Conservation (phyloP, 2,797 vertebrate species). For the Clarias pachynema region DNA sequence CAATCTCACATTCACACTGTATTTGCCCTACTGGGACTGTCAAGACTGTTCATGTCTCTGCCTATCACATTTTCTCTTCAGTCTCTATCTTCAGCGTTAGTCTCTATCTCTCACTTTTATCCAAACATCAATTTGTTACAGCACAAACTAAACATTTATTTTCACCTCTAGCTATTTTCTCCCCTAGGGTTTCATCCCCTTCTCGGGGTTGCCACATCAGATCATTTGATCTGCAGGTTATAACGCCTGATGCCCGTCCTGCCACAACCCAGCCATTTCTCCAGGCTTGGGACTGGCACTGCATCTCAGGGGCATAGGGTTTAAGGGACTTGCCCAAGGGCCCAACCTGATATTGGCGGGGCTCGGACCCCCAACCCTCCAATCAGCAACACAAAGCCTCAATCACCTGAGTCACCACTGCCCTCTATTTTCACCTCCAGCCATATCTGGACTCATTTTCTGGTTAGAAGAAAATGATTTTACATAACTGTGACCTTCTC, state of each 20-base stretch:
- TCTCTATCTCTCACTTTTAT: not conserved
- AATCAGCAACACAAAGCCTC: no score
- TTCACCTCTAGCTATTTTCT: not conserved
- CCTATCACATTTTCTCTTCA: not conserved
- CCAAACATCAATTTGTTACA: not conserved
- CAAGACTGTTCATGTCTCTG: not conserved
- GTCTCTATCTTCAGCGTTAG: slow-evolving; percentile 9
- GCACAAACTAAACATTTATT: not conserved
- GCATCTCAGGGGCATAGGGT: no score
- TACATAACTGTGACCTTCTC: slow-evolving; percentile 17
- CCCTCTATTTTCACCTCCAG: not conserved
- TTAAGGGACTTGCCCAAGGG: no score
- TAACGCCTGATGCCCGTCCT: no score
- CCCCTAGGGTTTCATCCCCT: no score
- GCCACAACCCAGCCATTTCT: no score
- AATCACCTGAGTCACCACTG: no score
- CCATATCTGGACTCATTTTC: not conserved
- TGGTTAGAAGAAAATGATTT: slow-evolving; percentile 2
- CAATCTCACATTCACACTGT: slow-evolving; percentile 9
- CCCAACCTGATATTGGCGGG: no score
- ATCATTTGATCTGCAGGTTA: no score
- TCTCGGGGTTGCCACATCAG: no score
- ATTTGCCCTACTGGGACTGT: not conserved
- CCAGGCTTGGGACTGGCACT: no score
- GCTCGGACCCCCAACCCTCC: no score